Base-by-base conservation (phyloP, 2,797 vertebrate species). In the Picus viridis region DNA sequence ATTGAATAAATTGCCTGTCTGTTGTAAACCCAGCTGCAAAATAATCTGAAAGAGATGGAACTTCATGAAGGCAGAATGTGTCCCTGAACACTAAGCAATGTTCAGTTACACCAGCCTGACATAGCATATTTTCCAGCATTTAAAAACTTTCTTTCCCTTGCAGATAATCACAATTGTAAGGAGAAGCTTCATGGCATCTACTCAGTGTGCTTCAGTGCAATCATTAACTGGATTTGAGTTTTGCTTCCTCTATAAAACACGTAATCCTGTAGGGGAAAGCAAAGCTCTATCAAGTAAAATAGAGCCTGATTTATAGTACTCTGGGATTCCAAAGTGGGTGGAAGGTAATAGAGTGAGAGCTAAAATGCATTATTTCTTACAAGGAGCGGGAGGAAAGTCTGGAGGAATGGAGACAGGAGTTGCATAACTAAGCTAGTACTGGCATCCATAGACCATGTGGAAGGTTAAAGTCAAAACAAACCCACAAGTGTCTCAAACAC, bases 391-490 rank as follows among this genome's bases (percentile, higher is more conserved):
- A 16, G n/a, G 39, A 36, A 63, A 73, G 27, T 53, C 61, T 51
- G 49, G 49, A 32, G 49, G 51, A 76, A 45, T 23, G 61, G 56
- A 92, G 63, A 82, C 27, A 57, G 22, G 22, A 61, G 51, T 87
- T 96, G 83, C 47, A 1, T 83, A 95, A 94, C 65, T 27, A 34
- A 45, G n/a, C 65, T 90, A 68, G 18, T 72, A 26, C 63, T 92
- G 94, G 86, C 16, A 71, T 23, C 51, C 78, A 62, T 41, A 68
- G 61, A 80, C 72, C 88, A 59, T 39, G 45, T 58, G 62, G 74
- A 92, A 93, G 71, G 74, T 88, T 90, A 74, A 83, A 86, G 34
- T 41, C 39, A 74, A 63, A 89, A 57, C 57, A 93, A 89, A 83
- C 67, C 56, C 51, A 22, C 13, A 27, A n/a, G 20, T 10, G 18